Evolutionary conservation across 1,140 invertebrate genomes (phyloP).

Genomic region (Musca vetustissima): DNA sequence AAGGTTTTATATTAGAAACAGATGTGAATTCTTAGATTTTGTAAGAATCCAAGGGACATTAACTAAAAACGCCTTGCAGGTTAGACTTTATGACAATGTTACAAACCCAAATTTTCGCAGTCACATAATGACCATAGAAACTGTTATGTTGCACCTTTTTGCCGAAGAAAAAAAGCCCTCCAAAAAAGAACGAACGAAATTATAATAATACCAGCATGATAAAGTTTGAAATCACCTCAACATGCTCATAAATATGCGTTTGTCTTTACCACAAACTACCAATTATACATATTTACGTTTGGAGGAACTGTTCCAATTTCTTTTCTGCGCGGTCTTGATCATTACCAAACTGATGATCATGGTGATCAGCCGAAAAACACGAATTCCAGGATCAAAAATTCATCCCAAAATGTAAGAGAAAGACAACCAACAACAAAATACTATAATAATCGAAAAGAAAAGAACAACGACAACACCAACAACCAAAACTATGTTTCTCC

Average conservation of each 20-base stretch:
- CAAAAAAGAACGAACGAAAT: background rate
- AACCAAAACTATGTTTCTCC: too few relatives aligned
- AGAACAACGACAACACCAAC: too few relatives aligned
- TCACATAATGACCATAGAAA: constrained; percentile 15
- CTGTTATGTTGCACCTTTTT: background rate
- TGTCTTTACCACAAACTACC: constrained; percentile 17
- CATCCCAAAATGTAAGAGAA: background rate
- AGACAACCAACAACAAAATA: background rate
- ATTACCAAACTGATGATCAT: constrained; percentile 18
- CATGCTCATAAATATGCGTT: constrained; percentile 7
- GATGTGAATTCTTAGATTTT: too few relatives aligned
- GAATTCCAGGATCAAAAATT: constrained; percentile 16
- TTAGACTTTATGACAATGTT: too few relatives aligned
- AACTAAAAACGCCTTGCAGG: too few relatives aligned
- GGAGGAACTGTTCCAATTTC: background rate
- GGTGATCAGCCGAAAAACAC: constrained; percentile 22
- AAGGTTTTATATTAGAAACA: too few relatives aligned
- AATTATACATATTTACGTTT: constrained; percentile 15
- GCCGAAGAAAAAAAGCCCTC: background rate
- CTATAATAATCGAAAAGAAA: background rate
- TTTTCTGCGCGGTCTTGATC: background rate
- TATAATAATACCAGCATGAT: constrained; percentile 16
- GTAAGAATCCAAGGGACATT: too few relatives aligned
- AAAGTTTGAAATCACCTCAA: background rate
- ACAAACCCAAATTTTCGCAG: too few relatives aligned